These are phyloP conservation scores for Drosophila teissieri DNA, from an alignment of 1,140 invertebrate species.

Conservation along the genomic window DNA sequence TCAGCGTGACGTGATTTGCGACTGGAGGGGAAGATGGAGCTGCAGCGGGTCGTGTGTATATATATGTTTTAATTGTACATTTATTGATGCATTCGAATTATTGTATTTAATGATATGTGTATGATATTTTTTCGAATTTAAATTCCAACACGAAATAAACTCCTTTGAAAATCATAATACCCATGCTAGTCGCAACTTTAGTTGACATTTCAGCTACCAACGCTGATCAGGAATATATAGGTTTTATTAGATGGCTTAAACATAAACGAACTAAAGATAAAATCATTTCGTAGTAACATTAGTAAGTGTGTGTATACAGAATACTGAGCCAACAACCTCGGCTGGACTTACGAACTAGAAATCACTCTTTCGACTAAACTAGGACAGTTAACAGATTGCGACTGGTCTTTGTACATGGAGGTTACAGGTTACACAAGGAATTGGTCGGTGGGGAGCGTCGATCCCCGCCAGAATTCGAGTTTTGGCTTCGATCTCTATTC, in stretches of 20 bases:
- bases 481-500: slow-evolving; percentile 44
- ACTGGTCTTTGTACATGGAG: slow-evolving; percentile 75
- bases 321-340: slow-evolving; percentile 41
- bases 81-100: slow-evolving; percentile 60
- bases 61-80: slow-evolving; percentile 71
- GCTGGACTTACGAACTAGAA: slow-evolving; percentile 54
- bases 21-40: not conserved
- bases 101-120: slow-evolving; percentile 61
- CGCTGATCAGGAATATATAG: slow-evolving; percentile 10
- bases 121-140: slow-evolving; percentile 80
- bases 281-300: slow-evolving; percentile 56
- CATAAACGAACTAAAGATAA: slow-evolving; percentile 37
- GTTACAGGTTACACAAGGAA: slow-evolving; percentile 62
- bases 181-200: not conserved
- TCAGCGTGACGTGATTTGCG: slow-evolving; percentile 91
- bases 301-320: slow-evolving; percentile 49
- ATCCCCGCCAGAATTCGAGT: slow-evolving; percentile 2
- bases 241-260: slow-evolving; percentile 33
- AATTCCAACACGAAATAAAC: slow-evolving; percentile 74
- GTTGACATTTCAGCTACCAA: not conserved
- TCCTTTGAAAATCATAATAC: slow-evolving; percentile 50
- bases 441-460: slow-evolving; percentile 6
- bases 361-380: slow-evolving; percentile 72
- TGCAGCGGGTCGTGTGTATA: slow-evolving; percentile 56
- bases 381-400: slow-evolving; percentile 41